These are phyloP conservation scores for Oryzias celebensis DNA, from an alignment of 2,113 vertebrate species.

Conservation along the genomic window DNA sequence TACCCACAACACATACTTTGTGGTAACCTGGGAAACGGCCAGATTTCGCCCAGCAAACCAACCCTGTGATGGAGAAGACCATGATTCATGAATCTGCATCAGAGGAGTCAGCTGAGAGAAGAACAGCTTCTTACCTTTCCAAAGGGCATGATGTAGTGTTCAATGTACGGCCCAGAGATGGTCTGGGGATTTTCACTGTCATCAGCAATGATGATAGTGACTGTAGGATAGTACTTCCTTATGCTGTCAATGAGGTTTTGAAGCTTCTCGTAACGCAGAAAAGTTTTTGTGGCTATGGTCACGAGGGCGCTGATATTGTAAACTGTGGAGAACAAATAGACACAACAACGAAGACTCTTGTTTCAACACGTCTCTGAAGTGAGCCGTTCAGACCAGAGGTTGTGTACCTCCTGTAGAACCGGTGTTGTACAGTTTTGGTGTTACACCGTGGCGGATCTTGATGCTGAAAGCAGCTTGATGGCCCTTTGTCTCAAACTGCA, in stretches of 20 bases:
- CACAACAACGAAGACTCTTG: too few relatives aligned
- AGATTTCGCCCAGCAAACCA: conserved; percentile 93
- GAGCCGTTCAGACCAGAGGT: neutral
- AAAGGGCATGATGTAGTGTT: conserved; percentile 94
- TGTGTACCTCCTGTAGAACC: conserved; percentile 64
- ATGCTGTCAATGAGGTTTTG: conserved; percentile 86
- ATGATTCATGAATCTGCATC: conserved; percentile 4
- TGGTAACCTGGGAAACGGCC: conserved; percentile 88
- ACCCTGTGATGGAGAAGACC: conserved; percentile 70
- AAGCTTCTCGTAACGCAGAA: conserved; percentile 89
- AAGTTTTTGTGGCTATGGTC: conserved; percentile 91
- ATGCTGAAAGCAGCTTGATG: conserved; percentile 83
- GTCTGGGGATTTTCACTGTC: conserved; percentile 84
- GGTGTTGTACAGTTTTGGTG: conserved; percentile 85
- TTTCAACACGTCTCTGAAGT: too few relatives aligned
- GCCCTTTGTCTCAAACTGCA: conserved; percentile 84
- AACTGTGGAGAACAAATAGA: conserved; percentile 51
- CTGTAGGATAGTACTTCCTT: conserved; percentile 84
- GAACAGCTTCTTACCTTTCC: conserved; percentile 79
- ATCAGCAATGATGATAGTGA: conserved; percentile 88
- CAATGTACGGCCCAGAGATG: conserved; percentile 81
- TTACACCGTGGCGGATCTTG: conserved; percentile 82
- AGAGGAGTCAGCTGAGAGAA: neutral
- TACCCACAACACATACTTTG: conserved; percentile 91
- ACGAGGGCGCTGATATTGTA: conserved; percentile 87